A percentile compares a stretch with the other conserved stretches of the same genome.
Evolutionary conservation across 2,888 invertebrate species (phyloP).

Genomic region (Stictocephala bisonia): DNA sequence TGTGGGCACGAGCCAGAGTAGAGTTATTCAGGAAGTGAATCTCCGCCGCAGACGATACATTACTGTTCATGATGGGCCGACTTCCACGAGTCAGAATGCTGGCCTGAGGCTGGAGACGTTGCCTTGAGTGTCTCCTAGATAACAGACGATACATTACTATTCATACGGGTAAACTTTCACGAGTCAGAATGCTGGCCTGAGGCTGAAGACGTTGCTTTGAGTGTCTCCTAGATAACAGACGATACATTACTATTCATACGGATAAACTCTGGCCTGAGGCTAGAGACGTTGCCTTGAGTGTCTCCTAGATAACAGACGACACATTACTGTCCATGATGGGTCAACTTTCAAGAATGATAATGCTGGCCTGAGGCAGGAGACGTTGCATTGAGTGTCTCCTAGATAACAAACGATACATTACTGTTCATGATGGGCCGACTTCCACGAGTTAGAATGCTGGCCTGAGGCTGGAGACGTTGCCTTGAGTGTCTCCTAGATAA

Average conservation of each 20-base stretch:
- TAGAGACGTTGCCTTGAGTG: no score
- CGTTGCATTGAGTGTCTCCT: no score
- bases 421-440: conserved; percentile 62
- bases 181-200: conserved; percentile 8
- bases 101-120: conserved; percentile 19
- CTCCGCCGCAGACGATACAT: conserved; percentile 60
- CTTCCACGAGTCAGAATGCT: conserved; percentile 21
- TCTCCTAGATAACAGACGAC: no score
- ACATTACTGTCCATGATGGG: no score
- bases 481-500: conserved; percentile 55
- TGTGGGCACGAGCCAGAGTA: conserved; percentile 53
- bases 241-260: no score
- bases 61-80: conserved; percentile 65
- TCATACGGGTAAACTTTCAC: conserved; percentile 58
- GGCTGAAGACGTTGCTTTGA: conserved; percentile 23
- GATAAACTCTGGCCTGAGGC: no score
- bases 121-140: conserved; percentile 5
- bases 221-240: neutral
- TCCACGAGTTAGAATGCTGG: neutral
- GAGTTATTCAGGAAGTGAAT: conserved; percentile 57
- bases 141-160: conserved; percentile 65
- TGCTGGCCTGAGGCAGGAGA: no score
- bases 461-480: neutral
- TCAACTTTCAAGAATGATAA: no score
- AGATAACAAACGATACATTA: conserved; percentile 66